These are phyloP conservation scores for Polypterus senegalus DNA, from an alignment of 2,113 vertebrate species.

Conservation along the genomic window DNA sequence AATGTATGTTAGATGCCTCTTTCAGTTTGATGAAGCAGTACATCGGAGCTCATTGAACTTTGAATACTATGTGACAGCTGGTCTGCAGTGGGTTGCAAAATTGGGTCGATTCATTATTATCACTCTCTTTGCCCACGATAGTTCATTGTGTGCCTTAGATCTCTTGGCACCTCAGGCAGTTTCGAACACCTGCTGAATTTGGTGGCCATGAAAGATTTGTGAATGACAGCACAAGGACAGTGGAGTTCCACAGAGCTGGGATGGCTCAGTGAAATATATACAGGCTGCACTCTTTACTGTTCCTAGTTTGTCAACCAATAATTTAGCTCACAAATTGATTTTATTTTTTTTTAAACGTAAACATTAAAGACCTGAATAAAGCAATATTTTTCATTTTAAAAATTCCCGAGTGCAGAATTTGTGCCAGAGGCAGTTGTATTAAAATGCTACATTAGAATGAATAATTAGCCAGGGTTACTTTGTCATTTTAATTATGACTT, in stretches of 20 bases:
- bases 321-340: too few species aligned
- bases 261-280: too few species aligned
- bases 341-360: too few species aligned
- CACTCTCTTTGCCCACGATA: slow-evolving; percentile 27
- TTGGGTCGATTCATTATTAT: slow-evolving; percentile 21
- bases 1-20: slow-evolving; percentile 19
- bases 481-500: too few species aligned
- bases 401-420: too few species aligned
- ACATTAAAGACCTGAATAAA: too few species aligned
- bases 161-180: slow-evolving; percentile 15
- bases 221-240: slow-evolving; percentile 14
- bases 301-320: too few species aligned
- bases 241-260: not conserved
- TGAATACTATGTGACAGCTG: slow-evolving; percentile 27
- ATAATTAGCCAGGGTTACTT: too few species aligned
- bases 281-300: too few species aligned
- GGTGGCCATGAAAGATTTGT: slow-evolving; percentile 14
- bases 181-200: slow-evolving; percentile 24
- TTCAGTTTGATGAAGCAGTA: slow-evolving; percentile 25
- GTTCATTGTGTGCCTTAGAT: slow-evolving; percentile 26
- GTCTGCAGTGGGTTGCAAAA: slow-evolving; percentile 23
- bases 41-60: slow-evolving; percentile 29
- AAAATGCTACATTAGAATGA: too few species aligned
- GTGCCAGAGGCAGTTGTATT: too few species aligned
- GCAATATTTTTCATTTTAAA: too few species aligned